Percentiles rank a stretch among this genome's conserved stretches.
Conservation (phyloP, 2,113 vertebrate genomes). For the Laticauda colubrina region DNA sequence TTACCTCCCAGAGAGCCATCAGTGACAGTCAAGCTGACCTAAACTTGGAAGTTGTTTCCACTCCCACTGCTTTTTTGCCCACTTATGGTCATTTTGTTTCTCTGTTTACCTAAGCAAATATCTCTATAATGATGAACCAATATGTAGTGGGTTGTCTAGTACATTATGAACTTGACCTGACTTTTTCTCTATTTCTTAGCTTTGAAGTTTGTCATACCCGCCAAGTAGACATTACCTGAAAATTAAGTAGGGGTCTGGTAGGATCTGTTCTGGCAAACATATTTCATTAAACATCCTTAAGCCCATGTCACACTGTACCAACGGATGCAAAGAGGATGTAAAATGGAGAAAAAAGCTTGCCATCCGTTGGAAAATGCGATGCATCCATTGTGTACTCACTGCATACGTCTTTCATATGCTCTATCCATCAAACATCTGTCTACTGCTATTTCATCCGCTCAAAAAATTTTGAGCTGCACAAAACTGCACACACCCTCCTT, state of each 20-base stretch:
- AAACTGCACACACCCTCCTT: too few relatives aligned
- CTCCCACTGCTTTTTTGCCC: too few relatives aligned
- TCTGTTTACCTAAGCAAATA: not conserved
- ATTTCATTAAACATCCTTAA: not conserved
- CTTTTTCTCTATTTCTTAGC: not conserved
- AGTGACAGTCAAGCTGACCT: not conserved
- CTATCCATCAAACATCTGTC: too few relatives aligned
- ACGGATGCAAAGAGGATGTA: too few relatives aligned
- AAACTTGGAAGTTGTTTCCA: not conserved
- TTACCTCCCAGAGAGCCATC: not conserved
- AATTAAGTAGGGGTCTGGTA: slow-evolving; percentile 24
- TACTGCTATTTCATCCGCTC: too few relatives aligned
- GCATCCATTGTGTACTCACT: too few relatives aligned
- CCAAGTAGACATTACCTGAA: not conserved
- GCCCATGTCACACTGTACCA: too few relatives aligned
- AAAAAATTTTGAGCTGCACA: too few relatives aligned
- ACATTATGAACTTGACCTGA: not conserved
- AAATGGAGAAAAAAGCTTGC: too few relatives aligned
- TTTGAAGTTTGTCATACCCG: not conserved
- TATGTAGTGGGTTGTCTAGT: not conserved
- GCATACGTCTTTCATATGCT: too few relatives aligned
- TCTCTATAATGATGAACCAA: not conserved
- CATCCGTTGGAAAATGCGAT: too few relatives aligned
- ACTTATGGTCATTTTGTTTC: not conserved
- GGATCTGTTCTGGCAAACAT: not conserved